Evolutionary conservation across 2,888 invertebrate genomes (phyloP).

Genomic region (Scaptomyza cyrtandrae): DNA sequence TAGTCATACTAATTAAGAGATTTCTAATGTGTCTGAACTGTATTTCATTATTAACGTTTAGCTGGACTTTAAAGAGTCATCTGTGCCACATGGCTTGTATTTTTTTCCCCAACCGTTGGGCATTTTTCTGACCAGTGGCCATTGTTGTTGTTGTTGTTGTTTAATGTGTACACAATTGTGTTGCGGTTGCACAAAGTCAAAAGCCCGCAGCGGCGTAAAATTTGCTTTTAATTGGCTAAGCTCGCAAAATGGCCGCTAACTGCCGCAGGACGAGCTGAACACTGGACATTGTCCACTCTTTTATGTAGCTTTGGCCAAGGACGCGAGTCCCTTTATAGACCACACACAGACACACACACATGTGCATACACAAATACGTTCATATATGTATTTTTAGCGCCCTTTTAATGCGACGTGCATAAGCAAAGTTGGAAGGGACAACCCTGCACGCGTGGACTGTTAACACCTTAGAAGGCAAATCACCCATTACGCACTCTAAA

Average conservation of each 20-base stretch:
- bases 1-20: slow-evolving; percentile 8
- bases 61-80: slow-evolving; percentile 48
- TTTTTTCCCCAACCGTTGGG: slow-evolving; percentile 23
- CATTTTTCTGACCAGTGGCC: slow-evolving; percentile 17
- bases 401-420: slow-evolving; percentile 29
- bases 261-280: slow-evolving; percentile 11
- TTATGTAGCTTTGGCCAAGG: slow-evolving; percentile 40
- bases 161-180: slow-evolving; percentile 56
- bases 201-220: slow-evolving; percentile 53
- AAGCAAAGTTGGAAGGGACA: neutral
- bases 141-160: slow-evolving; percentile 30
- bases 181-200: slow-evolving; percentile 39
- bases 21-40: slow-evolving; percentile 3
- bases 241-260: slow-evolving; percentile 43
- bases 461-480: slow-evolving; percentile 24
- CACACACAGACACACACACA: neutral
- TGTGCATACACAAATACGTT: neutral
- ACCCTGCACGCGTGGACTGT: slow-evolving; percentile 37
- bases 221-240: slow-evolving; percentile 73
- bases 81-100: slow-evolving; percentile 33
- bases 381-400: slow-evolving; percentile 61
- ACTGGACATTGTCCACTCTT: slow-evolving; percentile 28
- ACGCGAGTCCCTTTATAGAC: slow-evolving; percentile 50
- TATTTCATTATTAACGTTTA: slow-evolving; percentile 28
- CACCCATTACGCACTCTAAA: slow-evolving; percentile 11